Conservation (phyloP, 2,113 vertebrate species). For the Periophthalmus modestus region DNA sequence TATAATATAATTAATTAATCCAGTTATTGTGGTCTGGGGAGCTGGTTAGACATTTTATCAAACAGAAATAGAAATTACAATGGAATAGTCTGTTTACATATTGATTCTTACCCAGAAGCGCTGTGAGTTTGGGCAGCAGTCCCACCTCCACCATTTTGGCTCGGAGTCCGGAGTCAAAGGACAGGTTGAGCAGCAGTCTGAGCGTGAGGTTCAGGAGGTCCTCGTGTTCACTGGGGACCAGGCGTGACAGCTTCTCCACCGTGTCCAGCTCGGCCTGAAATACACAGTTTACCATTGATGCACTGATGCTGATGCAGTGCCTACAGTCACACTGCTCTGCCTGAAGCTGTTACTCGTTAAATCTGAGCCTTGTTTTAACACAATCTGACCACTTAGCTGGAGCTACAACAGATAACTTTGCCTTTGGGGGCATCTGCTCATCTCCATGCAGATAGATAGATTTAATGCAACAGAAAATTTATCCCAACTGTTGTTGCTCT, state of each 20-base stretch:
- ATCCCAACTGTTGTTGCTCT: background rate
- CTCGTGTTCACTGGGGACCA: slow-evolving; percentile 96
- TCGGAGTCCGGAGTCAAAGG: slow-evolving; percentile 94
- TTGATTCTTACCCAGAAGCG: slow-evolving; percentile 82
- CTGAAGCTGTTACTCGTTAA: too few relatives aligned
- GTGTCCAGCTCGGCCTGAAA: slow-evolving; percentile 91
- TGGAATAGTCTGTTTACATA: background rate
- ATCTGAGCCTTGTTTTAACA: too few relatives aligned
- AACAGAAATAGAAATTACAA: too few relatives aligned
- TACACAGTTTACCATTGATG: background rate
- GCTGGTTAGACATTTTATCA: too few relatives aligned
- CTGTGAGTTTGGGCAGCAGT: slow-evolving; percentile 90
- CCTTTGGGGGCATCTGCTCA: too few relatives aligned
- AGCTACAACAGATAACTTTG: too few relatives aligned
- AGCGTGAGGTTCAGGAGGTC: slow-evolving; percentile 92
- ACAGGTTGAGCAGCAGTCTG: slow-evolving; percentile 91
- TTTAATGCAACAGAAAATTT: background rate
- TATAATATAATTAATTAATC: background rate
- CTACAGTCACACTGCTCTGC: too few relatives aligned
- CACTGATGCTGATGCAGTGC: too few relatives aligned
- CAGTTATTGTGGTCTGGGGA: too few relatives aligned
- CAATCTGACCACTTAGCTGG: too few relatives aligned
- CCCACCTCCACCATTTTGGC: slow-evolving; percentile 97
- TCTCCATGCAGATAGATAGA: too few relatives aligned
- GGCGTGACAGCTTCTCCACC: slow-evolving; percentile 86